Evolutionary conservation across 2,113 vertebrate genomes (phyloP).

Genomic region (Junco hyemalis): DNA sequence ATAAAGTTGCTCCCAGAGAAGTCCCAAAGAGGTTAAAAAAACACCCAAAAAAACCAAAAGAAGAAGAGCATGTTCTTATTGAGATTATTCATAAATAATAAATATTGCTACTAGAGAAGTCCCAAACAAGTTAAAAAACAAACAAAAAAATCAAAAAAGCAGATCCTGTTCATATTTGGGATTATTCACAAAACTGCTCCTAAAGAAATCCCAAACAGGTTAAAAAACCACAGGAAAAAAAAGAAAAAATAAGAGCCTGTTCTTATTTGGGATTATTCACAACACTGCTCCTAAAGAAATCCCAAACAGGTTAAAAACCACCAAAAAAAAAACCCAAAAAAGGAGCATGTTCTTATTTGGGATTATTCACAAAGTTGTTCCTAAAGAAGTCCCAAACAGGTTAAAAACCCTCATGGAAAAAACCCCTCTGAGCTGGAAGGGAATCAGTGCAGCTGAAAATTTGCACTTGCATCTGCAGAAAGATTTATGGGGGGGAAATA

Average conservation of each 20-base stretch:
- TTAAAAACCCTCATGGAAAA: not conserved
- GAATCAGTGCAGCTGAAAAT: not conserved
- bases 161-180: not conserved
- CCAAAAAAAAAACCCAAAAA: too few relatives aligned
- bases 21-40: too few relatives aligned
- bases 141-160: too few relatives aligned
- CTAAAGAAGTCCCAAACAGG: not conserved
- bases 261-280: too few relatives aligned
- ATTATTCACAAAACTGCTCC: not conserved
- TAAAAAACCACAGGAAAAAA: not conserved
- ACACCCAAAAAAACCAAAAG: too few relatives aligned
- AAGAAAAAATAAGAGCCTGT: too few relatives aligned
- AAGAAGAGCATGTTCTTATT: too few relatives aligned
- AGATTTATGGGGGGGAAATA: not conserved
- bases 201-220: not conserved
- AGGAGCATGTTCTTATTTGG: not conserved
- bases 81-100: not conserved
- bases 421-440: not conserved
- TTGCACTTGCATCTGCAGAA: not conserved
- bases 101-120: too few relatives aligned
- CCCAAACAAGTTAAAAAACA: too few relatives aligned
- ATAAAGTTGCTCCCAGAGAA: too few relatives aligned
- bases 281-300: too few relatives aligned
- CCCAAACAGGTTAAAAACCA: not conserved
- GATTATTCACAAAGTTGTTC: not conserved